Percentiles rank a stretch among this genome's conserved stretches.
phyloP scores from a whole-genome alignment of 2,888 invertebrate genomes.

The Arge pagana region DNA sequence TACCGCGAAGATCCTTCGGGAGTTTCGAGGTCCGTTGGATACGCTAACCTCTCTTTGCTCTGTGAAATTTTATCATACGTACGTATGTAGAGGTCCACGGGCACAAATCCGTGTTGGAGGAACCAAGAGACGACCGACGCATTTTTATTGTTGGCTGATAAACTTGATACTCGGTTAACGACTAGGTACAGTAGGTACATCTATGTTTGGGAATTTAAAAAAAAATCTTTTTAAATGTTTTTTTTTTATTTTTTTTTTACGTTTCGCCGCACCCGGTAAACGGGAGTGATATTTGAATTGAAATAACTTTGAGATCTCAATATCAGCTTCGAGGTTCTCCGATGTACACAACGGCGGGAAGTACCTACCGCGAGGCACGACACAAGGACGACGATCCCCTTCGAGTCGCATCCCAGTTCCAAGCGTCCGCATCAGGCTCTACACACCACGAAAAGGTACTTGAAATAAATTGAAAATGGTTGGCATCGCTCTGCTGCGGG shows the following conservation, averaged over 20 bases:
- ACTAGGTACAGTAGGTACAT: too few species aligned
- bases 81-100: too few species aligned
- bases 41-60: constrained; percentile 8
- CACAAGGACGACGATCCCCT: too few species aligned
- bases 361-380: constrained; percentile 2
- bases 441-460: constrained; percentile 47
- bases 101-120: too few species aligned
- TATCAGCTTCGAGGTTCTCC: constrained; percentile 36
- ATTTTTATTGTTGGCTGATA: too few species aligned
- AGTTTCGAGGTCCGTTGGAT: constrained; percentile 10
- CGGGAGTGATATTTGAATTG: constrained; percentile 34
- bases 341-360: constrained; percentile 4
- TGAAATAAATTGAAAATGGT: constrained; percentile 56
- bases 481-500: constrained; percentile 47
- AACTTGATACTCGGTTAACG: too few species aligned
- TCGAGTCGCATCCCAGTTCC: too few species aligned
- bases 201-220: too few species aligned
- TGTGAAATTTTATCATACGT: too few species aligned
- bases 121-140: too few species aligned
- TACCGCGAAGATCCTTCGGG: constrained; percentile 11
- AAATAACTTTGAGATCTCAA: constrained; percentile 46
- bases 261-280: background rate
- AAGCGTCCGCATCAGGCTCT: constrained; percentile 40
- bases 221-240: too few species aligned
- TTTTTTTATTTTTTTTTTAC: constrained; percentile 3